A percentile compares a stretch with the other conserved stretches of the same genome.
phyloP scores from a whole-genome alignment of 37 sponge, comb jelly and placozoan genomes.

The Hormiphora californensis region DNA sequence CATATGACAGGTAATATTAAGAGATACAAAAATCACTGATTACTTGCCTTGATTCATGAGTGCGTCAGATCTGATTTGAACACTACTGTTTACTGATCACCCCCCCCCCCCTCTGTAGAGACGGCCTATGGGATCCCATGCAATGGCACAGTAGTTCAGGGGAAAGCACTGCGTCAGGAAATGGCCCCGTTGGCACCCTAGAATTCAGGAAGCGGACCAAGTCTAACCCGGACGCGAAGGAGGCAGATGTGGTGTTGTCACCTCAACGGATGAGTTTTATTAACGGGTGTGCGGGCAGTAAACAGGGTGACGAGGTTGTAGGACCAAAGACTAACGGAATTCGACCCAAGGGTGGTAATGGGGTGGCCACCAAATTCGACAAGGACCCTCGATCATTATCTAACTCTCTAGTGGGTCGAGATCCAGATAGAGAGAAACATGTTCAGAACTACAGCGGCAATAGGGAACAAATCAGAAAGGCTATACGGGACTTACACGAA shows the following conservation, averaged over 20 bases:
- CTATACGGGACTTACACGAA: constrained; percentile 19
- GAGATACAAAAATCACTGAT: not conserved
- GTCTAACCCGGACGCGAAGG: constrained; percentile 18
- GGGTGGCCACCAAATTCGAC: constrained; percentile 44
- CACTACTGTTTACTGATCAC: not conserved
- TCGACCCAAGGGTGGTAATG: too few relatives aligned
- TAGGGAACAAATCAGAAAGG: constrained; percentile 40
- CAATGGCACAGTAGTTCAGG: constrained; percentile 30
- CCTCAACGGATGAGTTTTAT: constrained; percentile 45
- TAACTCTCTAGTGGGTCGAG: not conserved
- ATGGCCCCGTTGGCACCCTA: constrained; percentile 9
- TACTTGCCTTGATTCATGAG: too few relatives aligned
- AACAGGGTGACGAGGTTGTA: not conserved
- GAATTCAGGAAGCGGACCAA: constrained; percentile 46
- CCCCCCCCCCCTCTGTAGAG: not conserved
- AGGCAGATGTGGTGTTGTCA: constrained; percentile 17
- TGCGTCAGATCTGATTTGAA: not conserved
- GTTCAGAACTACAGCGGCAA: constrained; percentile 42
- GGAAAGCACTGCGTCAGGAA: not conserved
- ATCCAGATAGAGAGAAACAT: constrained; percentile 47
- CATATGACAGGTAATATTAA: constrained; percentile 7
- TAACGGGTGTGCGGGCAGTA: constrained; percentile 47
- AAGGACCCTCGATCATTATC: too few relatives aligned
- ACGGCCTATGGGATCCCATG: constrained; percentile 49
- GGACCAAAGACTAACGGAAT: not conserved